Evolutionary conservation across 2,888 invertebrate species (phyloP), one percentile per base, ranked within the genome.

Genomic region (Oxycera nigricornis): DNA sequence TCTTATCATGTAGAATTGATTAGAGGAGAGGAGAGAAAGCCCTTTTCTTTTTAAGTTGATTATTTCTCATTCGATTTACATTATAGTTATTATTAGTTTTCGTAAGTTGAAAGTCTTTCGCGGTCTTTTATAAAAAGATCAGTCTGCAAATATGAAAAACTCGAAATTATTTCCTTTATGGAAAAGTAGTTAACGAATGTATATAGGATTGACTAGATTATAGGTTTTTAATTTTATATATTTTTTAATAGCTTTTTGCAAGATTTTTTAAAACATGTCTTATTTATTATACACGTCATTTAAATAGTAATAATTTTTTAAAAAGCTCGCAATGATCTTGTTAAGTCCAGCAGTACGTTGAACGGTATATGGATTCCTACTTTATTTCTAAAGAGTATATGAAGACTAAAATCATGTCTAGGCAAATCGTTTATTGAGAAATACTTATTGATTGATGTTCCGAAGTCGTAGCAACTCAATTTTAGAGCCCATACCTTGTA

Each of bases 21-120:
- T 65, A 70, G 46, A 73, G 68, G 70, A 50, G 62, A 75, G 67
- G 59, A 59, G 55, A 72, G 46, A 73, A 76, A 61, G 39, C 73
- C 75, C 75, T 73, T 61, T 75, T 74, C 74, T 75, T 72, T 72
- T 70, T 73, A 74, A 46, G 11, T 46, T 46, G 46, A 35, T 46
- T 17, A n/a, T 75, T n/a, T 73, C 50, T 74, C 35, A 50, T 57
- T 73, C 17, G 46, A 14, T 46, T 46, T 14, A 11, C 6, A 7
- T n/a, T 46, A 35, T 35, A 20, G 20, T 35, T 52, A 72, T 72
- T 72, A 57, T 59, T 72, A 72, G 72, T 72, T 72, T 59, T 72
- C 30, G 72, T 72, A 72, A 72, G 72, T 17, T 57, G 7, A 72
- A 41, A n/a, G 28, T 31, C 3, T 11, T 20, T 31, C 9, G 14